These are phyloP conservation scores for Neomonachus schauinslandi DNA, from an alignment of 2,113 vertebrate genomes.

Conservation along the genomic window DNA sequence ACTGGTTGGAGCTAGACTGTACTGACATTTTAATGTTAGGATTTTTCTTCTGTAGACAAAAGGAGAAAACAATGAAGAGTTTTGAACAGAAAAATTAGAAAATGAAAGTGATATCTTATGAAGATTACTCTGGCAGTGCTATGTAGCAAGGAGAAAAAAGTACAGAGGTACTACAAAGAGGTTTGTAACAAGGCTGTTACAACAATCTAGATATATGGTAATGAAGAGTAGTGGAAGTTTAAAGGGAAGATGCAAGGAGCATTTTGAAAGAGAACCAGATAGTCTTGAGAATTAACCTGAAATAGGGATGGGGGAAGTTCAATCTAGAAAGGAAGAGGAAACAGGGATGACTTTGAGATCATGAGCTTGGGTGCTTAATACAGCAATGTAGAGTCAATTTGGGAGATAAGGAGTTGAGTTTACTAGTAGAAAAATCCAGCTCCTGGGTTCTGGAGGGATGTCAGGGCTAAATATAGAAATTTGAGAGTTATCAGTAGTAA, in stretches of 20 bases:
- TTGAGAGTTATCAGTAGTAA: slow-evolving; percentile 15
- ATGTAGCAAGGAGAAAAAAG: neutral
- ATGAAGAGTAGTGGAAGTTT: neutral
- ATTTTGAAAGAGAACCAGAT: slow-evolving; percentile 29
- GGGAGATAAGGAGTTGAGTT: neutral
- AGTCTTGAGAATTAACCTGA: neutral
- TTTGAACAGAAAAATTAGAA: neutral
- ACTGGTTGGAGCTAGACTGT: neutral
- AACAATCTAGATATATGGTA: neutral
- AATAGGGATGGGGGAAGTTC: neutral
- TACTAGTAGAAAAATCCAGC: neutral
- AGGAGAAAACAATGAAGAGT: neutral
- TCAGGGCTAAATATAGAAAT: neutral
- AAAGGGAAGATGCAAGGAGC: neutral
- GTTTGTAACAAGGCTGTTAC: neutral
- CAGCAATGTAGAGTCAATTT: neutral
- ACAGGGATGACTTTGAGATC: neutral
- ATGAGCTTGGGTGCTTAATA: neutral
- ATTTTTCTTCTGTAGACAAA: neutral
- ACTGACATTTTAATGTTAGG: neutral
- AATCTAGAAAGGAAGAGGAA: neutral
- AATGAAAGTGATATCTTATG: neutral
- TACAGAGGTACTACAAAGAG: neutral
- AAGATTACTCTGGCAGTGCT: neutral
- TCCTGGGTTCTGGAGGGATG: neutral